Percentiles rank a stretch among this genome's conserved stretches.
Evolutionary conservation across 1,140 invertebrate species (phyloP).

Genomic region (Sminthurinus signatus): DNA sequence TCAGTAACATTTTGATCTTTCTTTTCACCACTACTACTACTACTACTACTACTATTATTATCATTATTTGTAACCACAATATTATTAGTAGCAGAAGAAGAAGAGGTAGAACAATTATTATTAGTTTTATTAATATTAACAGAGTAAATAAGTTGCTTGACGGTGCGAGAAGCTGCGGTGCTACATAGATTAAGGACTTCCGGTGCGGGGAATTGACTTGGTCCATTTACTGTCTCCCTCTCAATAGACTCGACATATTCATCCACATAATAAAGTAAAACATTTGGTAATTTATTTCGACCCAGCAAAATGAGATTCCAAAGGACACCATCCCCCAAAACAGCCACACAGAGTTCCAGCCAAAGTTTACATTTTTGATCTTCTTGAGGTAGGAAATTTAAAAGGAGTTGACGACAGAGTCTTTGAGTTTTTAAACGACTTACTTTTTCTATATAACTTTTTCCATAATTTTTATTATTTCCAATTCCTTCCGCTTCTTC

Average conservation of each 20-base stretch:
- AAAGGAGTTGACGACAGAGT: conserved; percentile 20
- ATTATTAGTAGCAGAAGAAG: no score
- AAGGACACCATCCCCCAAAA: conserved; percentile 35
- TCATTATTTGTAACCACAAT: no score
- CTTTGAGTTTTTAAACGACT: conserved; percentile 1
- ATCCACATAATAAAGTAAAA: conserved; percentile 1
- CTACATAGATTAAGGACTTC: not conserved
- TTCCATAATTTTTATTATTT: not conserved
- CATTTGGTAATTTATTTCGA: conserved; percentile 22
- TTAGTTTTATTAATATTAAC: not conserved
- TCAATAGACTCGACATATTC: not conserved
- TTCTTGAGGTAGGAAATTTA: conserved; percentile 10
- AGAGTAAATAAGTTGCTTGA: not conserved
- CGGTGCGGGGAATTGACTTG: not conserved
- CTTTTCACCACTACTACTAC: no score
- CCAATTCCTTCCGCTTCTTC: no score
- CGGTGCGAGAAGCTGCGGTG: not conserved
- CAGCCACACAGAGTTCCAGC: conserved; percentile 33
- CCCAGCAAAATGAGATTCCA: conserved; percentile 37
- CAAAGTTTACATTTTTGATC: conserved; percentile 34
- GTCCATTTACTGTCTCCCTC: no score
- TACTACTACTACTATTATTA: no score
- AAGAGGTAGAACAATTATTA: no score
- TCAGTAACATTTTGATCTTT: no score
- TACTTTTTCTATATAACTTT: not conserved